Evolutionary conservation across 2,888 invertebrate species (phyloP).

Genomic region (Molanna angustata): DNA sequence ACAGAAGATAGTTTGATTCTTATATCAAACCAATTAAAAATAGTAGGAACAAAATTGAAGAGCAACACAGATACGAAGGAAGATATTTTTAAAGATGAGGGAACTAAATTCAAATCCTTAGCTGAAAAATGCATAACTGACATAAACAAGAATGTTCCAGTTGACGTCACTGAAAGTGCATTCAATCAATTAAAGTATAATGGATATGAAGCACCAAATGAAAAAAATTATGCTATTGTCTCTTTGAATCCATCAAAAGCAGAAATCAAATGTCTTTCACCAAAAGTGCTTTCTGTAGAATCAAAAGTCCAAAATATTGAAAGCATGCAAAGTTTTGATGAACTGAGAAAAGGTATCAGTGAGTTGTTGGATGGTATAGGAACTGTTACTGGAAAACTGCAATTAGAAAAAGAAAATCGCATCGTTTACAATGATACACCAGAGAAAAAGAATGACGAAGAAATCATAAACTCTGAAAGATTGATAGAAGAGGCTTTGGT

Average conservation of each 20-base stretch:
- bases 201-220: no score
- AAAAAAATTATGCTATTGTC: no score
- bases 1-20: conserved; percentile 53
- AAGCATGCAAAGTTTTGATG: conserved; percentile 42
- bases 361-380: conserved; percentile 54
- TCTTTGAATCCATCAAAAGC: neutral
- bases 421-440: neutral
- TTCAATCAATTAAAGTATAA: no score
- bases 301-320: conserved; percentile 40
- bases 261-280: conserved; percentile 4
- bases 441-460: conserved; percentile 32
- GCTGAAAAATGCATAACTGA: conserved; percentile 27
- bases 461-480: conserved; percentile 42
- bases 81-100: conserved; percentile 45
- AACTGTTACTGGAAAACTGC: conserved; percentile 47
- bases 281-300: conserved; percentile 39
- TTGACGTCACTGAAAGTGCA: no score
- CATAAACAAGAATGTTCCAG: conserved; percentile 23
- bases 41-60: conserved; percentile 52
- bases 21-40: conserved; percentile 51
- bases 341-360: conserved; percentile 53
- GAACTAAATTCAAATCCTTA: conserved; percentile 37
- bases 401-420: neutral
- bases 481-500: conserved; percentile 33
- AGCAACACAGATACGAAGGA: conserved; percentile 48